Evolutionary conservation across 2,797 vertebrate species (phyloP), one percentile per base, ranked within the genome.

Genomic region (Phrynocephalus forsythii): DNA sequence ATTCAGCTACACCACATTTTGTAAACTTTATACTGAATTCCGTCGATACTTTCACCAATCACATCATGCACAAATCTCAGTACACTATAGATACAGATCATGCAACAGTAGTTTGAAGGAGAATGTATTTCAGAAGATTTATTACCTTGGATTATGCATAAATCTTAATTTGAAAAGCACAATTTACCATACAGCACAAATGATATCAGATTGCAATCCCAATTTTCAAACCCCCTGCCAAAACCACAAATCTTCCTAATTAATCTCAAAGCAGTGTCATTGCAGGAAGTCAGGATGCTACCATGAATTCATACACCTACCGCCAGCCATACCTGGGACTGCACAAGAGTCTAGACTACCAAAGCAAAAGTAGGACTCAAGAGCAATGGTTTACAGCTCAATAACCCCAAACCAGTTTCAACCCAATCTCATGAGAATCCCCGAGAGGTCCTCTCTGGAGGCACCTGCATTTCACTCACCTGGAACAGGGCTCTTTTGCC

Each of bases 161-260:
- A 71, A 78, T 77, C 88, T 85, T 79, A 79, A 0, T 86, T 92
- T 90, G 78, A 91, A 92, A 86, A 88, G 63, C 1, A 0, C 71
- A 89, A 79, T 93, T 94, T 95, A 94, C 94, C 93, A 94, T 92
- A 94, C 93, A 5, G 88, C 91, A 92, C 91, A 89, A 75, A 66
- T 73, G 86, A 93, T 78, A 85, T 68, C 15, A 91, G 82, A 84
- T 67, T 80, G 50, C 60, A 88, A 79, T 28, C 56, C 80, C 87
- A 84, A 94, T 91, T 95, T 93, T 91, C 89, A 26, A n/a, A 63
- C 92, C 91, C 86, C 60, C 56, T 15, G 4, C 87, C 33, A 89
- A 92, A 92, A 88, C 89, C 0, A 87, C 13, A 78, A 79, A 26
- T 66, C 22, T 56, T 15, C 30, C 60, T 86, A 72, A 3, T 75